A percentile compares a stretch with the other conserved stretches of the same genome.
phyloP scores from a whole-genome alignment of 2,888 invertebrate species.

The Epsilonema sp. region DNA sequence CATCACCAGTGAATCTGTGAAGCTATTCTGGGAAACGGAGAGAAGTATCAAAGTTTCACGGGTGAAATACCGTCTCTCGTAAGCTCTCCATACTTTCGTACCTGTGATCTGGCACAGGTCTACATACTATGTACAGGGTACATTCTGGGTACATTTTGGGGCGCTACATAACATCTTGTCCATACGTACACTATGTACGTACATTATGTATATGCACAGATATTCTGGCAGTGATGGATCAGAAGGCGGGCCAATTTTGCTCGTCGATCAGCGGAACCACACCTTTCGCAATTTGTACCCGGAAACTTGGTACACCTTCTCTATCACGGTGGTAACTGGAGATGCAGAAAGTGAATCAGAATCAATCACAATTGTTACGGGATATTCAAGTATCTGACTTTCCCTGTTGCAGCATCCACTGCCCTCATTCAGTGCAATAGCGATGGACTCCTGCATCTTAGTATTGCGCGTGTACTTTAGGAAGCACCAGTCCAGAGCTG shows the following conservation, averaged over 20 bases:
- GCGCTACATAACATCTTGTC: too few species aligned
- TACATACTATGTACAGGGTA: too few species aligned
- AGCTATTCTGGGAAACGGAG: slow-evolving; percentile 1
- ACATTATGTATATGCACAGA: too few species aligned
- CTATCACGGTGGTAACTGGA: slow-evolving; percentile 1
- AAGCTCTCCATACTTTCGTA: too few species aligned
- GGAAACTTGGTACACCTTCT: slow-evolving; percentile 4
- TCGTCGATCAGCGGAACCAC: not conserved
- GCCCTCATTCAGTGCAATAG: too few species aligned
- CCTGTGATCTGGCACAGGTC: too few species aligned
- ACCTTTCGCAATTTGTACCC: slow-evolving; percentile 2
- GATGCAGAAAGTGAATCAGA: slow-evolving; percentile 4
- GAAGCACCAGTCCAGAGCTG: not conserved
- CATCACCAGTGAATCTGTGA: not conserved
- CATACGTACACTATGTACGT: too few species aligned
- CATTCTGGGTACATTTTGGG: too few species aligned
- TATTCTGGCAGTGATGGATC: slow-evolving; percentile 4
- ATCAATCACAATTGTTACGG: slow-evolving; percentile 1
- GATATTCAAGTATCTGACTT: not conserved
- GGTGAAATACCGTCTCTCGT: too few species aligned
- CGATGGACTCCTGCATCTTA: too few species aligned
- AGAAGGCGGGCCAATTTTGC: not conserved
- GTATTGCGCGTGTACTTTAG: not conserved
- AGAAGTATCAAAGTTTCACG: too few species aligned
- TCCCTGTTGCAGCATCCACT: too few species aligned